Percentiles rank a stretch among this genome's conserved stretches.
These are phyloP conservation scores for Epinotia demarniana DNA, from an alignment of 2,888 invertebrate species.

Conservation along the genomic window DNA sequence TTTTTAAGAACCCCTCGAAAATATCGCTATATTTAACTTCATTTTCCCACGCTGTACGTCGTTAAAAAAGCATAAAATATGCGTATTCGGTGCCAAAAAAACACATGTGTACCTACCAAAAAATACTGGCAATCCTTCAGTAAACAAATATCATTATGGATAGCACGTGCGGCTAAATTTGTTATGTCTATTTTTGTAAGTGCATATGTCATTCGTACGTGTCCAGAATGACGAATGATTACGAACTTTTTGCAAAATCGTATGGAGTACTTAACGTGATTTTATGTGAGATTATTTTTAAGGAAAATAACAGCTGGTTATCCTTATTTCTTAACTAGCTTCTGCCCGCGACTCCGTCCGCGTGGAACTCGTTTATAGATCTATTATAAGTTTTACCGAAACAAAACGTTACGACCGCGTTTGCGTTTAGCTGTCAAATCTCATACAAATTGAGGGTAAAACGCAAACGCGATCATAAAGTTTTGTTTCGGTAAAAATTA, in stretches of 20 bases:
- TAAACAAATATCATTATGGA: conserved; percentile 25
- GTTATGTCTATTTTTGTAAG: conserved; percentile 27
- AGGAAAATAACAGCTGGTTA: too few relatives aligned
- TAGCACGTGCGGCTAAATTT: conserved; percentile 5
- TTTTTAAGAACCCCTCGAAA: too few relatives aligned
- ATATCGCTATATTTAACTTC: conserved; percentile 1
- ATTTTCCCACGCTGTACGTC: conserved; percentile 4
- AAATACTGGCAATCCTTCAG: conserved; percentile 13
- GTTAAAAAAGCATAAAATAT: not conserved
- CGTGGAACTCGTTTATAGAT: too few relatives aligned
- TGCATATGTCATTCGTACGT: conserved; percentile 27
- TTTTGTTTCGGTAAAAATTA: too few relatives aligned
- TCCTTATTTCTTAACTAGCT: too few relatives aligned
- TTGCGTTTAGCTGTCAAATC: too few relatives aligned
- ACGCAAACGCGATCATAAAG: too few relatives aligned
- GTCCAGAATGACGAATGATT: not conserved
- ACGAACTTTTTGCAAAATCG: not conserved
- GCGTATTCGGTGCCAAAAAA: conserved; percentile 22
- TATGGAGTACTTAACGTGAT: not conserved
- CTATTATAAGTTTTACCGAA: too few relatives aligned
- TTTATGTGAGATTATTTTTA: too few relatives aligned
- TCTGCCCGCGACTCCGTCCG: too few relatives aligned
- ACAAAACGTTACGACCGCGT: too few relatives aligned
- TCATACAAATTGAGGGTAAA: too few relatives aligned
- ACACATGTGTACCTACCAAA: conserved; percentile 4